Conservation (phyloP, 1,140 invertebrate species). For the Ceratina japonica region DNA sequence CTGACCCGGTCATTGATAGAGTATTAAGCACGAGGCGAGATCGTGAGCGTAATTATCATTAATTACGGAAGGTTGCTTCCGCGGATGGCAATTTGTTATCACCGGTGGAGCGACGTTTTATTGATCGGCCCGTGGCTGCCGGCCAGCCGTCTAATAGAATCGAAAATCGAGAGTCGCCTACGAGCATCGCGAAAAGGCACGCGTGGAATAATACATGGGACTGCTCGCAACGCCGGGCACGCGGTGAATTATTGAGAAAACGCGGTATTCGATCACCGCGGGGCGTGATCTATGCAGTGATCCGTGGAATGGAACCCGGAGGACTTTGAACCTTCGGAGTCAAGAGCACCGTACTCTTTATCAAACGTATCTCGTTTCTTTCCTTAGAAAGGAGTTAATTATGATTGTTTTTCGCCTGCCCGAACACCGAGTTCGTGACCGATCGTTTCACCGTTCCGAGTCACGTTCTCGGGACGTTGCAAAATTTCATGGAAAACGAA, state of each 20-base stretch:
- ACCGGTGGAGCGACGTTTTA: slow-evolving; percentile 38
- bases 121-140: slow-evolving; percentile 19
- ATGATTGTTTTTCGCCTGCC: background rate
- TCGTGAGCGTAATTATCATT: slow-evolving; percentile 8
- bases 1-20: slow-evolving; percentile 14
- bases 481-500: slow-evolving; percentile 12
- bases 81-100: slow-evolving; percentile 46
- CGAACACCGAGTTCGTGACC: background rate
- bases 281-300: slow-evolving; percentile 35
- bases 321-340: slow-evolving; percentile 34
- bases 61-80: slow-evolving; percentile 18
- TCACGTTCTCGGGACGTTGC: background rate
- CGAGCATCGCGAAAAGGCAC: slow-evolving; percentile 61
- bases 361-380: background rate
- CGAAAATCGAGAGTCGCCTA: slow-evolving; percentile 45
- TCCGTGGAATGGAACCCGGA: background rate
- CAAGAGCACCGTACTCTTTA: background rate
- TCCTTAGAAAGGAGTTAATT: background rate
- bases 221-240: slow-evolving; percentile 55
- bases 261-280: slow-evolving; percentile 40
- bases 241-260: slow-evolving; percentile 64
- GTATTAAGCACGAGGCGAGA: background rate
- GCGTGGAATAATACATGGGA: slow-evolving; percentile 65
- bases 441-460: background rate
- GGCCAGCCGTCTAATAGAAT: slow-evolving; percentile 22